Conservation (phyloP, 1,140 invertebrate species). For the Nilaparvata lugens region DNA sequence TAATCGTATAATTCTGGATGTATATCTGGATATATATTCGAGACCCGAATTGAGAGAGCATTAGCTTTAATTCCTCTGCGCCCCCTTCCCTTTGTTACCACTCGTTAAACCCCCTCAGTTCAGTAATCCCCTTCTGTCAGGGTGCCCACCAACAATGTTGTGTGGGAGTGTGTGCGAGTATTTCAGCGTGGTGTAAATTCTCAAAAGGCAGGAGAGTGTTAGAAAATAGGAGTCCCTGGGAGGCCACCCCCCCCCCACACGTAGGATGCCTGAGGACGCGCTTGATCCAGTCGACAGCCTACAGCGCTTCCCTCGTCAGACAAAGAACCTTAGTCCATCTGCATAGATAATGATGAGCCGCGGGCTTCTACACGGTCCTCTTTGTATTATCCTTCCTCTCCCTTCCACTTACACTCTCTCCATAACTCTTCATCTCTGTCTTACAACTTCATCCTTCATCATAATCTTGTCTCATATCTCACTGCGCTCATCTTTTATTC, state of each 20-base stretch:
- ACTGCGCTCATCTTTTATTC: too few species aligned
- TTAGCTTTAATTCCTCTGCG: too few species aligned
- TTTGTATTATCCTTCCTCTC: background rate
- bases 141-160: too few species aligned
- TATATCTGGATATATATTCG: too few species aligned
- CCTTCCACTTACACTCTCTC: background rate
- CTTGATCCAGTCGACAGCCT: background rate
- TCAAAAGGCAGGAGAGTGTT: background rate
- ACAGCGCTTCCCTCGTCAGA: slow-evolving; percentile 1
- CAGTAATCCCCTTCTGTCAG: too few species aligned
- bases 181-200: background rate
- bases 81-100: too few species aligned
- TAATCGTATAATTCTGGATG: too few species aligned
- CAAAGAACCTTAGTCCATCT: slow-evolving; percentile 2
- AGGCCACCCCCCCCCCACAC: background rate
- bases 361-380: background rate
- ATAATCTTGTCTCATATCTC: too few species aligned
- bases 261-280: background rate
- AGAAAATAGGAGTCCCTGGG: background rate
- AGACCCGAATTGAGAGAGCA: too few species aligned
- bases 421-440: background rate
- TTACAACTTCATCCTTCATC: background rate
- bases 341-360: slow-evolving; percentile 3
- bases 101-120: too few species aligned
- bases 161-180: too few species aligned